Conservation (phyloP, 2,797 vertebrate genomes). For the Xenops minutus region DNA sequence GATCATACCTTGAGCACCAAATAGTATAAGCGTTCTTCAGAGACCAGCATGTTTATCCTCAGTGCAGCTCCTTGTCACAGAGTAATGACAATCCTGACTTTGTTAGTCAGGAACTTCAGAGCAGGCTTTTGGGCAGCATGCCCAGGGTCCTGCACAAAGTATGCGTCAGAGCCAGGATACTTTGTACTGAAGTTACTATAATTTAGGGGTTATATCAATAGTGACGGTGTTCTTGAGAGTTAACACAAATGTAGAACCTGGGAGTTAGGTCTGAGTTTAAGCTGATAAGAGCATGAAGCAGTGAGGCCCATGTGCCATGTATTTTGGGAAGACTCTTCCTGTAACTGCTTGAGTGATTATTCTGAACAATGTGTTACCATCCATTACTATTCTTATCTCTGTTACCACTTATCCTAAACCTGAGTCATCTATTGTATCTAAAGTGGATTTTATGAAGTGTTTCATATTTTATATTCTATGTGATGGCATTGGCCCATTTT, state of each 20-base stretch:
- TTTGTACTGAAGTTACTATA: not conserved
- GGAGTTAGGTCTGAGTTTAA: not conserved
- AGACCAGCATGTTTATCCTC: not conserved
- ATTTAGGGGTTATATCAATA: not conserved
- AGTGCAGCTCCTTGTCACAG: not conserved
- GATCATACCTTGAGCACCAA: not conserved
- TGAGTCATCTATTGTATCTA: slow-evolving; percentile 53
- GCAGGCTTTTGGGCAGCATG: not conserved
- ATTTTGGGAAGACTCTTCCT: slow-evolving; percentile 8
- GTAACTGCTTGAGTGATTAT: not conserved
- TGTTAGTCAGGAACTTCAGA: not conserved
- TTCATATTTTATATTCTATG: slow-evolving; percentile 7
- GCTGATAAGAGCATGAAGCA: not conserved
- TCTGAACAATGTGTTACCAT: slow-evolving; percentile 20
- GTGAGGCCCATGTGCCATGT: not conserved
- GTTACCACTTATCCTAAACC: slow-evolving; percentile 14
- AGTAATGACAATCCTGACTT: not conserved
- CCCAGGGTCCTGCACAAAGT: not conserved
- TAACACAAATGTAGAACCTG: not conserved
- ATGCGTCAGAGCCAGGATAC: not conserved
- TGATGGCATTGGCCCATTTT: not conserved
- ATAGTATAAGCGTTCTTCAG: rapidly evolving
- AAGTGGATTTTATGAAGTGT: slow-evolving; percentile 21
- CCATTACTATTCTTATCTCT: slow-evolving; percentile 53
- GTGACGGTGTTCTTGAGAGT: not conserved